A percentile compares a stretch with the other conserved stretches of the same genome.
These are phyloP conservation scores for Metridium senile DNA, from an alignment of 92 coral and sea anemone species.

Conservation along the genomic window DNA sequence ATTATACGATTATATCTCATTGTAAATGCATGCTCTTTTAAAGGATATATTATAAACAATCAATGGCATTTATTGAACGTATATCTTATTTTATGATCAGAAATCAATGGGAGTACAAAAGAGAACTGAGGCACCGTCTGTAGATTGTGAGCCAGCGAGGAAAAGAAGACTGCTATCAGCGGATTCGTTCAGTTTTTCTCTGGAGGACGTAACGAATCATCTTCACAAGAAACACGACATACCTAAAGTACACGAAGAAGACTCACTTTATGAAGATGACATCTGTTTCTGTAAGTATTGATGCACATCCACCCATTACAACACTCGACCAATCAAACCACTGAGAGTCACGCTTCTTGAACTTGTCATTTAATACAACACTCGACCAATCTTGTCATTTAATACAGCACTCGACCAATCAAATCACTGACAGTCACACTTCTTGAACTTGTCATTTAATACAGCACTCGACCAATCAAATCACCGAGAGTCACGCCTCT, in stretches of 20 bases:
- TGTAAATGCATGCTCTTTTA: too few relatives aligned
- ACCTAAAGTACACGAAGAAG: background rate
- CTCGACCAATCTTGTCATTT: too few relatives aligned
- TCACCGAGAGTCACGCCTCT: background rate
- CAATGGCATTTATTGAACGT: background rate
- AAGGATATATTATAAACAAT: too few relatives aligned
- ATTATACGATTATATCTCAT: too few relatives aligned
- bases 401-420: background rate
- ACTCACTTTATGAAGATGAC: slow-evolving; percentile 9
- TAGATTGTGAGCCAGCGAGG: background rate
- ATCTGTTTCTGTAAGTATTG: slow-evolving; percentile 43
- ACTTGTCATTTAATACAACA: too few relatives aligned
- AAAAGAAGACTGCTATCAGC: slow-evolving; percentile 24
- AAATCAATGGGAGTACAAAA: background rate
- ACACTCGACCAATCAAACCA: background rate
- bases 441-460: too few relatives aligned
- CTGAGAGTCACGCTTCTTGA: background rate
- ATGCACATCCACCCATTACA: background rate
- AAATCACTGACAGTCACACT: background rate
- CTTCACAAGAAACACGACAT: slow-evolving; percentile 27
- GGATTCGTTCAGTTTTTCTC: slow-evolving; percentile 24
- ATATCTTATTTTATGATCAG: background rate
- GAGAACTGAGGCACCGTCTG: background rate
- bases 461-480: too few relatives aligned
- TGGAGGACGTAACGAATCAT: slow-evolving; percentile 30